Base-by-base conservation (phyloP, 1,140 invertebrate species). In the Littorina saxatilis region DNA sequence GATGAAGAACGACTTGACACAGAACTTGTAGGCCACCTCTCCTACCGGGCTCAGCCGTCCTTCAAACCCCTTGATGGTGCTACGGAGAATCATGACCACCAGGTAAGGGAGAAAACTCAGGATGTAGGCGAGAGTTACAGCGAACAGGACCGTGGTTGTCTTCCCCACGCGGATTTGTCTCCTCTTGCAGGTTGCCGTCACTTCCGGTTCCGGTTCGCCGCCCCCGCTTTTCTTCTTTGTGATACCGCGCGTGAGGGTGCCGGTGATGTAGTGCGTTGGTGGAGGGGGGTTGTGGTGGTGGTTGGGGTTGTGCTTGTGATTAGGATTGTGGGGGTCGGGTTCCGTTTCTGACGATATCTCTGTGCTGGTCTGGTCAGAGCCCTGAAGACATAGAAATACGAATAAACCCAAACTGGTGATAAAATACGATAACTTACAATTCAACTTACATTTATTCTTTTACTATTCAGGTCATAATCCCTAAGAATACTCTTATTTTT, bases 1-100 rank as follows among this genome's bases (percentile, higher is more conserved):
- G 70, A 89, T 87, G 85, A 89, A 88, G 78, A 88, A 89, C 0
- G 88, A 89, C 70, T 89, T 89, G 20, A 88, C 85, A 61, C 85
- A 88, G 47, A 89, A 87, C 83, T 89, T 89, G 79, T 88, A 89
- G n/a, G 85, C 75, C 35, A 90, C 82, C 82, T 90, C 86, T 29
- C 86, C 80, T 4, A 80, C 79, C 0, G 84, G 85, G 77, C 78
- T 82, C 35, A 89, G 79, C 37, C 80, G 85, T n/a, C 81, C 82
- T 43, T 89, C 88, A 29, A 89, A 85, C 70, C 87, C 88, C 81
- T 85, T 88, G 79, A 85, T 86, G 40, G 87, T 63, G 80, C 84
- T 88, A 55, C 85, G 66, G 23, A 87, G 52, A 20, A 86, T 81
- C 88, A 88, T 87, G 15, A 86, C 83, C 32, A 86, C 83, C 32